Evolutionary conservation across 1,140 invertebrate genomes (phyloP), one percentile per base, ranked within the genome.

Genomic region (Magallana gigas): DNA sequence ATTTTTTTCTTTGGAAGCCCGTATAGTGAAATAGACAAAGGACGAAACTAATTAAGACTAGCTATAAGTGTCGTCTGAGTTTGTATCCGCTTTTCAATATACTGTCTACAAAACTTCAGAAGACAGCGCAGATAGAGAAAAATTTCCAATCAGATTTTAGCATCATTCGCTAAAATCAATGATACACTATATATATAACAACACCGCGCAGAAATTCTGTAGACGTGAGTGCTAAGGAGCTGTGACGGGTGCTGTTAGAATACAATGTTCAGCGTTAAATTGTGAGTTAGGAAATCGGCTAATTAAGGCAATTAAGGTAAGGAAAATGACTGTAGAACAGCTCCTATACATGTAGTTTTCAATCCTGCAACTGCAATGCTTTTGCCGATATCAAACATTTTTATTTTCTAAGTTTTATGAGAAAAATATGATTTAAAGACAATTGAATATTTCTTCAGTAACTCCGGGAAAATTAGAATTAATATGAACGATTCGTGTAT

Each of bases 171-270:
- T 29, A 76, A 76, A 76, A 76, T 76, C 68, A 76, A 76, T 76
- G 68, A 76, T 76, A 76, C 68, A 36, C 68, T 76, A 76, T 76
- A 76, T 76, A 76, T 76, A 76, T 76, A 76, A 76, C 68, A 76
- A 8, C 68, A 2, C 29, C 11, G 68, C 68, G 8, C 68, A 76
- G 68, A 62, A 62, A 62, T 62, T 16, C 60, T 76, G 68, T 29
- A 18, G 68, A 76, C 23, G 68, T 29, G 68, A 12, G 23, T 36
- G 68, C 11, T 11, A 29, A 76, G 68, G 68, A 29, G 68, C 36
- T 76, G 68, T 76, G 68, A 76, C 18, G 68, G 36, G 68, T 29
- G 68, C 68, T 29, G 14, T 29, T 29, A 29, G 68, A 76, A 29
- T 76, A 76, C 4, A 76, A 76, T 76, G 68, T 76, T 23, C 68